Conservation (phyloP, 2,113 vertebrate species). For the Dasyornis broadbenti region DNA sequence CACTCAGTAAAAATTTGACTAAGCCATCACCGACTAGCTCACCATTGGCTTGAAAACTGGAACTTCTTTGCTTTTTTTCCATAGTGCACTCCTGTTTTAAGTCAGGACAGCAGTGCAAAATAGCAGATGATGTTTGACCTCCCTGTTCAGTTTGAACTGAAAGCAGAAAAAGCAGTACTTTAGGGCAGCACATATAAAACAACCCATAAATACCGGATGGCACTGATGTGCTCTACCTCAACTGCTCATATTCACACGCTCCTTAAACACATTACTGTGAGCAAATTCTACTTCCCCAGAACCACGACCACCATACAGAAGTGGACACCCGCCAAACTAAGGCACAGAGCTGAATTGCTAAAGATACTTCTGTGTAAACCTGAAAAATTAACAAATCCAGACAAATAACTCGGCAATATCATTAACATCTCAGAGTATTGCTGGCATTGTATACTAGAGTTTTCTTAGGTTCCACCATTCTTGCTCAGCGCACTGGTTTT, state of each 20-base stretch:
- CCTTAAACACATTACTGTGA: not conserved
- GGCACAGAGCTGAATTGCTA: not conserved
- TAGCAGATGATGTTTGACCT: not conserved
- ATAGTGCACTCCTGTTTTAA: not conserved
- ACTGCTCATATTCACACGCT: not conserved
- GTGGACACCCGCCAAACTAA: not conserved
- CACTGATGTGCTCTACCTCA: not conserved
- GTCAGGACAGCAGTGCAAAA: not conserved
- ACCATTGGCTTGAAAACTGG: not conserved
- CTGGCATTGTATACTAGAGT: not conserved
- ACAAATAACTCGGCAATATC: not conserved
- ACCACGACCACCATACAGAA: fast-evolving
- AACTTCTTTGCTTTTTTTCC: not conserved
- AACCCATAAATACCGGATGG: not conserved
- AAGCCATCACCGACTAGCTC: not conserved
- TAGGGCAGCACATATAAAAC: not conserved
- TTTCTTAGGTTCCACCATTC: not conserved
- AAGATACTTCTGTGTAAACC: not conserved
- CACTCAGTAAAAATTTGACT: not conserved
- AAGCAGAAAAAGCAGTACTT: not conserved
- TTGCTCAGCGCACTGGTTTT: not conserved
- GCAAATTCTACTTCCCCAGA: not conserved
- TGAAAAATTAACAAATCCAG: not conserved
- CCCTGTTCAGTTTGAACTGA: not conserved
- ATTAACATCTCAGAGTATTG: not conserved